Evolutionary conservation across 1,140 invertebrate species (phyloP), one percentile per base, ranked within the genome.

Genomic region (Trichonephila clavata): DNA sequence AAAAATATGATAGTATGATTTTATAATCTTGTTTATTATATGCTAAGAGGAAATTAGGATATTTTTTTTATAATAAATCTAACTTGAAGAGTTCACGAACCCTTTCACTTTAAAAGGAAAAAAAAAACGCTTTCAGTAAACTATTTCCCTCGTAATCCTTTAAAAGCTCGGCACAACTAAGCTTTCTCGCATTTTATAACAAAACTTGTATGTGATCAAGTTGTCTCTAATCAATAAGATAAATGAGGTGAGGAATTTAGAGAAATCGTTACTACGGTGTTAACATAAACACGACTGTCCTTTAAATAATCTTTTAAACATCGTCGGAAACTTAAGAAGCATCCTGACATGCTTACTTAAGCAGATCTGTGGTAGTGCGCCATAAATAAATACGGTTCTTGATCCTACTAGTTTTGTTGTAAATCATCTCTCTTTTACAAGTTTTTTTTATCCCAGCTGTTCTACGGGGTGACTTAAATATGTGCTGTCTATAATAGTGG

Each of bases 211-310:
- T 32, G 57, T 60, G 77, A 83, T 91, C 90, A 91, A 61, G 59
- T 91, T 91, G 77, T 84, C 77, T 20, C 80, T 71, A 60, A 91
- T 91, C 90, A 91, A 91, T 91, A 91, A 91, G 90, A 91, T 84
- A 83, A 91, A 91, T 91, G 80, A 83, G 90, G 59, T 61, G 90
- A 81, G 90, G 90, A 91, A 84, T 84, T 27, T 90, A 84, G 77
- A 63, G 88, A 61, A 71, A 57, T 90, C 71, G 71, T 90, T 80
- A 59, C 88, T 60, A 59, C 77, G 90, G 77, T 91, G 90, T 91
- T 83, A 91, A 91, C 90, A 83, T 91, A 91, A 91, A 91, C 88
- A 90, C 88, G 2, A 63, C 86, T 80, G 88, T 60, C 71, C 88
- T 32, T 81, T 90, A 91, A 91, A 91, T 91, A 91, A 91, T 83